Conservation (phyloP, 2,888 invertebrate species). For the Deroplatys truncata region DNA sequence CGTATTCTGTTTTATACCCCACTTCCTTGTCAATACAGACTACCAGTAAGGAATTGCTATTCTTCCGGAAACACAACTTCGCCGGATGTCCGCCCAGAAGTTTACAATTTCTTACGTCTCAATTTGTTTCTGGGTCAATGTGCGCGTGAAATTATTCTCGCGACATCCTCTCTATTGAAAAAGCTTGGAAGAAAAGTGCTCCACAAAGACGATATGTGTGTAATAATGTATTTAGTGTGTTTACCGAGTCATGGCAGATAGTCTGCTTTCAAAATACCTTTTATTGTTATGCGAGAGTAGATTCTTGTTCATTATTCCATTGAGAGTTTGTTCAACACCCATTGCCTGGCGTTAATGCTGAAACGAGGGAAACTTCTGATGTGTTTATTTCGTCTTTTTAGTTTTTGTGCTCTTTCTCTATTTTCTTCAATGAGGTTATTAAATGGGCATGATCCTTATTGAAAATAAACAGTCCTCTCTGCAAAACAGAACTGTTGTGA, state of each 20-base stretch:
- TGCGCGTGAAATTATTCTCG: not conserved
- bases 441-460: too few species aligned
- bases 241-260: not conserved
- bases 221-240: not conserved
- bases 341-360: too few species aligned
- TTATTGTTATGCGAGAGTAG: not conserved
- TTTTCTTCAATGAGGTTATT: too few species aligned
- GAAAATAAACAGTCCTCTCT: too few species aligned
- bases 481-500: too few species aligned
- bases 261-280: not conserved
- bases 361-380: too few species aligned
- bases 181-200: not conserved
- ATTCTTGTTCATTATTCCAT: too few species aligned
- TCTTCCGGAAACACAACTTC: not conserved
- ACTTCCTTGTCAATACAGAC: not conserved
- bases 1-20: not conserved
- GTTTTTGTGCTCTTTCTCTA: too few species aligned
- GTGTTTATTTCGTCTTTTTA: too few species aligned
- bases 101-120: not conserved
- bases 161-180: not conserved
- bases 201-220: not conserved
- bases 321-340: too few species aligned
- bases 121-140: not conserved
- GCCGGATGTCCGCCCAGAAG: not conserved
- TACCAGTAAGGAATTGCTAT: not conserved